Percentiles rank a stretch among this genome's conserved stretches.
Evolutionary conservation across 2,888 invertebrate species (phyloP).

Genomic region (Incurvaria masculella): DNA sequence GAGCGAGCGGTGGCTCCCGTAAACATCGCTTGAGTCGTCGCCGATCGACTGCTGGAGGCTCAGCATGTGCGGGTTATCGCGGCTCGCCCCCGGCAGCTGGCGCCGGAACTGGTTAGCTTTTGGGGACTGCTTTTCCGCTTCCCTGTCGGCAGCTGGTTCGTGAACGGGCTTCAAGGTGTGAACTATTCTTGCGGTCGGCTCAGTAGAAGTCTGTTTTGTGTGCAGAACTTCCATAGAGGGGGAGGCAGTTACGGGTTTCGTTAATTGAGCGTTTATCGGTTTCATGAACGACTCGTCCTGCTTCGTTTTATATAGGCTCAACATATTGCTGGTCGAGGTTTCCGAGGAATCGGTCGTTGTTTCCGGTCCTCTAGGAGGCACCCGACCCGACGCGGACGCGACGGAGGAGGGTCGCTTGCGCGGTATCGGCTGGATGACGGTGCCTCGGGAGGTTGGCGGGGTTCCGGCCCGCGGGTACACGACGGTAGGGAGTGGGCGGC

Average conservation of each 20-base stretch:
- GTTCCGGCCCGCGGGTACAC: slow-evolving; percentile 54
- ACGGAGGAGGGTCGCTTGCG: slow-evolving; percentile 39
- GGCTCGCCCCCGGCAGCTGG: slow-evolving; percentile 57
- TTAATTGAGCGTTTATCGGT: slow-evolving; percentile 32
- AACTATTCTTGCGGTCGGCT: slow-evolving; percentile 33
- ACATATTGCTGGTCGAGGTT: slow-evolving; percentile 30
- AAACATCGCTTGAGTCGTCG: slow-evolving; percentile 67
- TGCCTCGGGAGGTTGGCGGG: slow-evolving; percentile 52
- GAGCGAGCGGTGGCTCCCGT: slow-evolving; percentile 62
- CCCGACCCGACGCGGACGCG: slow-evolving; percentile 17
- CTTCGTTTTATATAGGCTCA: slow-evolving; percentile 35
- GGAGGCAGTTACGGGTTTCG: slow-evolving; percentile 31
- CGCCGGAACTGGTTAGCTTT: slow-evolving; percentile 61
- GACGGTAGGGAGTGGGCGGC: slow-evolving; percentile 46
- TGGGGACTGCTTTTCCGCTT: slow-evolving; percentile 31
- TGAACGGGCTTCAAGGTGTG: slow-evolving; percentile 51
- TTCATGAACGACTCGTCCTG: slow-evolving; percentile 28
- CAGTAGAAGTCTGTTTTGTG: slow-evolving; percentile 31
- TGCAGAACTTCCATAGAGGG: slow-evolving; percentile 33
- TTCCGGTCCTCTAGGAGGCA: too few species aligned
- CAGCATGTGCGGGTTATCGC: slow-evolving; percentile 53
- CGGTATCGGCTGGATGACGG: slow-evolving; percentile 64
- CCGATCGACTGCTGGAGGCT: slow-evolving; percentile 58
- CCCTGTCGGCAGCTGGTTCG: slow-evolving; percentile 46
- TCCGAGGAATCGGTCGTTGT: slow-evolving; percentile 30